Evolutionary conservation across 2,113 vertebrate genomes (phyloP).

Genomic region (Pandion haliaetus): DNA sequence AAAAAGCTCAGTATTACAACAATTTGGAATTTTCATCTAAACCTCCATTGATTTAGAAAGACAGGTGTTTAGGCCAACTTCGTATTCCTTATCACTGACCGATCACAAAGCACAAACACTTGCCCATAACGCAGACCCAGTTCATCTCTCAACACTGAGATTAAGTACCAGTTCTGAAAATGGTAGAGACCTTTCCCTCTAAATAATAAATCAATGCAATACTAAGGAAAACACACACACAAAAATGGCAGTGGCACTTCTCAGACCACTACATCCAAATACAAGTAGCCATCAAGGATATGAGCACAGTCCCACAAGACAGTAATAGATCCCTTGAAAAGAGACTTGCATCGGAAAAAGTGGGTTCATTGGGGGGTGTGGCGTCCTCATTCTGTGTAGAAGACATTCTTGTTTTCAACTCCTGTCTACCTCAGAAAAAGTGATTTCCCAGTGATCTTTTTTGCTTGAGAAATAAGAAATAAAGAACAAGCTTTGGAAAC

Average conservation of each 20-base stretch:
- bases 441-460: not conserved
- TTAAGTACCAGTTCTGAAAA: not conserved
- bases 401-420: not conserved
- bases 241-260: not conserved
- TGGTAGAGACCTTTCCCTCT: not conserved
- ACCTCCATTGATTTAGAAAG: not conserved
- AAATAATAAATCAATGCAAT: not conserved
- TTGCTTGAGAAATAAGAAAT: not conserved
- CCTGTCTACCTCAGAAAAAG: not conserved
- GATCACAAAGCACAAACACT: not conserved
- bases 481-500: not conserved
- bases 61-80: not conserved
- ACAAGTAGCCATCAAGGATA: slow-evolving; percentile 13
- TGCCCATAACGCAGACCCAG: not conserved
- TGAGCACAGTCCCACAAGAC: not conserved
- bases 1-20: not conserved
- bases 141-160: not conserved
- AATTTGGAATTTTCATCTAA: not conserved
- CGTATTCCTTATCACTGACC: not conserved
- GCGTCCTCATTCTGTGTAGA: not conserved
- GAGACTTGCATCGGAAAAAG: not conserved
- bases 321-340: slow-evolving; percentile 34
- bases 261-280: not conserved
- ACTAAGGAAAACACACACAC: not conserved
- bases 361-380: not conserved